A percentile compares a stretch with the other conserved stretches of the same genome.
Evolutionary conservation across 2,113 vertebrate species (phyloP).

Genomic region (Hydrochoerus hydrochaeris): DNA sequence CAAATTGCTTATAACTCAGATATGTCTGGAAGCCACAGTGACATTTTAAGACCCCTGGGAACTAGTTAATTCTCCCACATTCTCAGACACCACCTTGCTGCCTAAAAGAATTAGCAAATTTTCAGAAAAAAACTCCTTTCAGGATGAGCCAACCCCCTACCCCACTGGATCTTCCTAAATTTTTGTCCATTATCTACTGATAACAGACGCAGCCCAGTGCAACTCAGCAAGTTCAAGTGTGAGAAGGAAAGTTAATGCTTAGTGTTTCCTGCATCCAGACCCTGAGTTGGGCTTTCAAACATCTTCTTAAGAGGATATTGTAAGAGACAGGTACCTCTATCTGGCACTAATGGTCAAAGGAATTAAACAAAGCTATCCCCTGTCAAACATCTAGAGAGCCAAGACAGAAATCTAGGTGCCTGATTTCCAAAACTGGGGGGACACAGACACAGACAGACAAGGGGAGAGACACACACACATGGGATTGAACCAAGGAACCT

Average conservation of each 20-base stretch:
- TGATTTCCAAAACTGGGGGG: background rate
- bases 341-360: background rate
- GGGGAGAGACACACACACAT: background rate
- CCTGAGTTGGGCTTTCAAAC: background rate
- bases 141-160: background rate
- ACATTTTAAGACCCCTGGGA: constrained; percentile 45
- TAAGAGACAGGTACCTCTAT: background rate
- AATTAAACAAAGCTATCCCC: background rate
- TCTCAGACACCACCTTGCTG: background rate
- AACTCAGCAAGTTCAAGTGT: background rate
- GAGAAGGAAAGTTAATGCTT: background rate
- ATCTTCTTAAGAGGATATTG: background rate
- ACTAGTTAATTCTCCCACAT: background rate
- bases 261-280: background rate
- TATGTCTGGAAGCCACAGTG: background rate
- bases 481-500: background rate
- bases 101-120: constrained; percentile 20
- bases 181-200: background rate
- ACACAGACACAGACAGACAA: background rate
- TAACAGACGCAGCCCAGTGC: background rate
- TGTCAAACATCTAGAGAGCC: background rate
- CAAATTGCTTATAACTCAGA: background rate
- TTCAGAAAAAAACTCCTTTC: constrained; percentile 5
- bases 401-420: background rate
- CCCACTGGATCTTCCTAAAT: background rate